Base-by-base conservation (phyloP, 2,888 invertebrate genomes). In the Lapara coniferarum region DNA sequence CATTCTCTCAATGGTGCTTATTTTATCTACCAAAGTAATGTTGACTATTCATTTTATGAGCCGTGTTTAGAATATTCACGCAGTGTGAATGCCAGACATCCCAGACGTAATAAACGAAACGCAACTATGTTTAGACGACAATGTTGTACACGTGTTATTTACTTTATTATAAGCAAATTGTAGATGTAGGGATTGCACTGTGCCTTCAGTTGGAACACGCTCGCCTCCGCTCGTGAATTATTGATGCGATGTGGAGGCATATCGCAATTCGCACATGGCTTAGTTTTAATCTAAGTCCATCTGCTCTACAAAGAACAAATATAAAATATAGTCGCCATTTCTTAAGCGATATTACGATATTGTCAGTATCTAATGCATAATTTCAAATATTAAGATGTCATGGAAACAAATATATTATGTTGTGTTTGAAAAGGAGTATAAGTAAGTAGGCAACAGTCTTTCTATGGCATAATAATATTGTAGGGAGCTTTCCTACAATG, bases 241-340 rank as follows among this genome's bases (percentile, higher is more conserved):
- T 66, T 72, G 71, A 71, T 71, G 68, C n/a, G 66, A 58, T 52
- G 52, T 51, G 69, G 70, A 73, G 68, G 66, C 72, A 59, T 72
- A 72, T 67, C 68, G 72, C 75, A 69, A 72, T 75, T 75, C 68
- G 68, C 82, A 84, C 84, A 80, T 84, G 84, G 81, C 79, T 82
- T 81, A 77, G 75, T 86, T 88, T 88, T 87, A 87, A 88, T 88
- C 85, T 82, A 73, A 83, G 80, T 78, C 76, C 76, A 78, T 78
- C 76, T 77, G 72, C 74, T 71, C 70, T 70, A 30, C 44, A 52
- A 66, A 74, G 69, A 70, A 68, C 66, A 67, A 71, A 69, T 69
- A 74, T 69, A 66, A 70, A 70, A 55, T 71, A 53, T 66, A 25
- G 12, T 55, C 19, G 19, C n/a, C 53, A 53, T 30, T n/a, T 14